These are phyloP conservation scores for Protomyctophum bolini DNA, from an alignment of 2,113 vertebrate genomes.

Conservation along the genomic window DNA sequence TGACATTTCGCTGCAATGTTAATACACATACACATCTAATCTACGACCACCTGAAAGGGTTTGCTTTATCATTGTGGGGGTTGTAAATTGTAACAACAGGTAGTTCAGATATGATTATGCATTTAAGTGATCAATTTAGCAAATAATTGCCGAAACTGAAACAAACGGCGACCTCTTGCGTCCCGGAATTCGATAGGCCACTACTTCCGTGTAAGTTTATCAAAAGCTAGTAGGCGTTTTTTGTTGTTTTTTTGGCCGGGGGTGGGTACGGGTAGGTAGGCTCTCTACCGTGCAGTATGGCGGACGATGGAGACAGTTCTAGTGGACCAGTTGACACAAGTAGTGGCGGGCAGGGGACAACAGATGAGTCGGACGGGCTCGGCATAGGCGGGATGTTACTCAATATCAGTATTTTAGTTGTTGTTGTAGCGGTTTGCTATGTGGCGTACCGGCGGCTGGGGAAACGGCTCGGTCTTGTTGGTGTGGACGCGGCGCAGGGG, in stretches of 20 bases:
- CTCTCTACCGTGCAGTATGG: constrained; percentile 81
- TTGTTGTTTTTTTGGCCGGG: constrained; percentile 60
- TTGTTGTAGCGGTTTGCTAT: constrained; percentile 81
- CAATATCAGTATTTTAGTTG: constrained; percentile 77
- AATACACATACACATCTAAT: no score
- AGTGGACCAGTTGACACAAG: constrained; percentile 75
- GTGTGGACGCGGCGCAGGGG: constrained; percentile 76
- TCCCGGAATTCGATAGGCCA: no score
- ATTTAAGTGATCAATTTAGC: no score
- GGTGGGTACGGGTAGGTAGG: constrained; percentile 63
- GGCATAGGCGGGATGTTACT: constrained; percentile 82
- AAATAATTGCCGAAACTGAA: no score
- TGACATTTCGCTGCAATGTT: no score
- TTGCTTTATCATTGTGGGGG: no score
- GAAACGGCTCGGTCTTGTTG: constrained; percentile 67
- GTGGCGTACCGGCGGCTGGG: constrained; percentile 87
- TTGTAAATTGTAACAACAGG: no score
- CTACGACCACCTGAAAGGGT: no score
- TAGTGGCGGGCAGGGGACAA: constrained; percentile 71
- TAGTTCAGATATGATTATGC: no score
- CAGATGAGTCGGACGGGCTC: constrained; percentile 74
- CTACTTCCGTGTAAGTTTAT: constrained; percentile 34
- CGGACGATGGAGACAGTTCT: constrained; percentile 83
- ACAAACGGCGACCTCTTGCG: no score
- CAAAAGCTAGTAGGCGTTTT: constrained; percentile 26